phyloP scores from a whole-genome alignment of 1,140 invertebrate genomes.

The Ooceraea biroi region DNA sequence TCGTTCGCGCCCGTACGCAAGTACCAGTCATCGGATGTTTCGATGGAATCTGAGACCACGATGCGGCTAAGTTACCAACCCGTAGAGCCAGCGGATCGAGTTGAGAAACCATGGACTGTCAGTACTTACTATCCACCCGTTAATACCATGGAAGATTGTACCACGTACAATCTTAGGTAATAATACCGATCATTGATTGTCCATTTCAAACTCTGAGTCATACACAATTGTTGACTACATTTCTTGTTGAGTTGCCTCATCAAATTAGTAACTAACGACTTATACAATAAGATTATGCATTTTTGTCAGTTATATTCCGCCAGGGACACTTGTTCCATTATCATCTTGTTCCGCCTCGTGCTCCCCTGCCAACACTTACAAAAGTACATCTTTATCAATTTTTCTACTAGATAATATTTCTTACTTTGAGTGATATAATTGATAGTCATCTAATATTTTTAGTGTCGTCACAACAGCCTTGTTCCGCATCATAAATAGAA shows the following conservation, averaged over 20 bases:
- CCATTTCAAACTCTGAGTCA: too few relatives aligned
- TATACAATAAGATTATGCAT: too few relatives aligned
- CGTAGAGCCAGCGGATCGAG: conserved; percentile 63
- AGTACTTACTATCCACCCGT: conserved; percentile 74
- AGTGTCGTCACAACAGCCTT: conserved; percentile 46
- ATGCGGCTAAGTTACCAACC: conserved; percentile 83
- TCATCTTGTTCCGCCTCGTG: conserved; percentile 52
- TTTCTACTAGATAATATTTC: conserved; percentile 8
- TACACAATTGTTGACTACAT: neutral
- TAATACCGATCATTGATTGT: too few relatives aligned
- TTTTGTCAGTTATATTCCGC: conserved; percentile 75
- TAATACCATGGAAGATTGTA: conserved; percentile 79
- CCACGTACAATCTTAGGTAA: conserved; percentile 82
- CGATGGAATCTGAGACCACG: conserved; percentile 86
- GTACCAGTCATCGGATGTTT: conserved; percentile 85
- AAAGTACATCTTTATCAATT: conserved; percentile 59
- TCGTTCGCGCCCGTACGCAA: conserved; percentile 77
- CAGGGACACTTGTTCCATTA: conserved; percentile 73
- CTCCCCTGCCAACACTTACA: conserved; percentile 47
- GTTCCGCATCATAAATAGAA: conserved; percentile 39
- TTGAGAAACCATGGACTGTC: conserved; percentile 75
- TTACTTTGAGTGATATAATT: neutral
- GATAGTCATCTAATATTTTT: conserved; percentile 9
- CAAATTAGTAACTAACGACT: neutral
- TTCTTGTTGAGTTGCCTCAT: neutral